Evolutionary conservation across 2,797 vertebrate species (phyloP).

Genomic region (Anniella stebbinsi): DNA sequence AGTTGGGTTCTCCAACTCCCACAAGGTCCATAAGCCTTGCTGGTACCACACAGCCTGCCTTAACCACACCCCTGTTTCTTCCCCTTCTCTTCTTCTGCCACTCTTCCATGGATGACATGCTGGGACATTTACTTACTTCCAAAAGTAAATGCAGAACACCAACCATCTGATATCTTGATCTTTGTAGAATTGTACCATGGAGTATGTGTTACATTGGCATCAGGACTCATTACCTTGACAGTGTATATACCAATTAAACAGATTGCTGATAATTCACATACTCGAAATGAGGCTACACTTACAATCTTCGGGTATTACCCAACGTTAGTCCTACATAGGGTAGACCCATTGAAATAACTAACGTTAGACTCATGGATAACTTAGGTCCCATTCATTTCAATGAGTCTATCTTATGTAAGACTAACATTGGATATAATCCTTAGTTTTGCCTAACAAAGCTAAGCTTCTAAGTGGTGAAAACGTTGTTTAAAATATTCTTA

Average conservation of each 20-base stretch:
- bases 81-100: background rate
- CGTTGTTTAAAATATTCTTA: constrained; percentile 14
- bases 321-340: no score
- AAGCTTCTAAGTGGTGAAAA: background rate
- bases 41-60: background rate
- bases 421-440: no score
- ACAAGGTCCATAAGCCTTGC: background rate
- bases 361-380: no score
- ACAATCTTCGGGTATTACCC: background rate
- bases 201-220: no score
- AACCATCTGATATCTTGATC: background rate
- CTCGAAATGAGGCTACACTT: background rate
- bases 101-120: background rate
- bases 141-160: background rate
- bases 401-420: no score
- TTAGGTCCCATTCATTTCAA: no score
- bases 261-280: background rate
- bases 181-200: no score
- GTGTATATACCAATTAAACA: background rate
- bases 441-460: fast-evolving
- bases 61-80: background rate
- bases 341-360: no score
- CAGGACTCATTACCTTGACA: no score
- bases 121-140: background rate
- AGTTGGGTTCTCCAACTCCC: background rate